A percentile compares a stretch with the other conserved stretches of the same genome.
Conservation (phyloP, 2,888 invertebrate genomes). For the Dioctria linearis region DNA sequence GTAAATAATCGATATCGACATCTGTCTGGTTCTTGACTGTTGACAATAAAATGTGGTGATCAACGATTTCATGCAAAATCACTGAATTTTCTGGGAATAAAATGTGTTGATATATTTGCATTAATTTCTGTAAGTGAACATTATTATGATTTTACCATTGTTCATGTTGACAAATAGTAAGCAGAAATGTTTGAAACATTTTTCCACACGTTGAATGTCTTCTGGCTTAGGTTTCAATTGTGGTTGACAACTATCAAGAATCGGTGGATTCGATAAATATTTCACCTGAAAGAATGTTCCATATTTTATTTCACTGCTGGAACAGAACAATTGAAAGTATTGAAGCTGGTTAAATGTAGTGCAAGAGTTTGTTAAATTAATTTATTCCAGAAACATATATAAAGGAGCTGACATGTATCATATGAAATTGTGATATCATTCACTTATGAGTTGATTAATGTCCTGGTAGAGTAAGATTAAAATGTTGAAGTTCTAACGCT, state of each 20-base stretch:
- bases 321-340: too few species aligned
- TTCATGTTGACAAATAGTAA: neutral
- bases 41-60: neutral
- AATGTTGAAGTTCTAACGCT: too few species aligned
- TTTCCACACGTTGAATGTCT: neutral
- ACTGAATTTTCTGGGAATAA: neutral
- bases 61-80: conserved; percentile 1
- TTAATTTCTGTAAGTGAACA: neutral
- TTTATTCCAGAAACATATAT: too few species aligned
- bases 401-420: too few species aligned
- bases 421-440: too few species aligned
- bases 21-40: neutral
- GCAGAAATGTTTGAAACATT: conserved; percentile 3
- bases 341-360: too few species aligned
- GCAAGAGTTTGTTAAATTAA: too few species aligned
- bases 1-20: neutral
- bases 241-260: neutral
- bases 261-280: neutral
- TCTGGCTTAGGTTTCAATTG: neutral
- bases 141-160: neutral
- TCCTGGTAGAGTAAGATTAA: too few species aligned
- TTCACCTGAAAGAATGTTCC: neutral
- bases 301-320: too few species aligned
- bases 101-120: neutral
- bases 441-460: too few species aligned